Conservation (phyloP, 35 echinoderm and acorn worm genomes). For the Acanthaster planci region DNA sequence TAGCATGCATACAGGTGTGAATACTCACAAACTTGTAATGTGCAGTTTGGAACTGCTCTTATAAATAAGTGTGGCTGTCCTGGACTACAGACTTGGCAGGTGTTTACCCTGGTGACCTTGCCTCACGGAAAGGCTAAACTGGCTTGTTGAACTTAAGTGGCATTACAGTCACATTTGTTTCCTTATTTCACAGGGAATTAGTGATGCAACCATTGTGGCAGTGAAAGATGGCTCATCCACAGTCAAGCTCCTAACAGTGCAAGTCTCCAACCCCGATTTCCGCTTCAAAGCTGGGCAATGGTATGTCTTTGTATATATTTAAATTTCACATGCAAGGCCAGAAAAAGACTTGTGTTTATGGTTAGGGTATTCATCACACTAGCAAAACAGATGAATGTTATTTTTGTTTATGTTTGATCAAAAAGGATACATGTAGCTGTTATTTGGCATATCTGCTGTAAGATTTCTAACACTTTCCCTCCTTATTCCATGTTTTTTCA, state of each 20-base stretch:
- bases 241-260: slow-evolving; percentile 70
- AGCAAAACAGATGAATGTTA: too few relatives aligned
- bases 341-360: neutral
- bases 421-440: too few relatives aligned
- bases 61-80: neutral
- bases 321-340: neutral
- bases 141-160: neutral
- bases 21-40: too few relatives aligned
- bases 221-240: slow-evolving; percentile 68
- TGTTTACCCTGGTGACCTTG: neutral
- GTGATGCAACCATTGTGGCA: slow-evolving; percentile 64
- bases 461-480: too few relatives aligned
- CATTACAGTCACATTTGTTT: neutral
- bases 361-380: neutral
- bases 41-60: neutral
- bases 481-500: too few relatives aligned
- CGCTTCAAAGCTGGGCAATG: slow-evolving; percentile 96
- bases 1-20: too few relatives aligned
- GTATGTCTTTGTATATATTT: slow-evolving; percentile 42
- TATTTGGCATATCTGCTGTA: too few relatives aligned
- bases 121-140: neutral
- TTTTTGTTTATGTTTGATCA: too few relatives aligned
- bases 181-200: slow-evolving; percentile 42
- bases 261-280: slow-evolving; percentile 69
- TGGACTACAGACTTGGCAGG: too few relatives aligned